Evolutionary conservation across 2,797 vertebrate species (phyloP).

Genomic region (Chelmon rostratus): DNA sequence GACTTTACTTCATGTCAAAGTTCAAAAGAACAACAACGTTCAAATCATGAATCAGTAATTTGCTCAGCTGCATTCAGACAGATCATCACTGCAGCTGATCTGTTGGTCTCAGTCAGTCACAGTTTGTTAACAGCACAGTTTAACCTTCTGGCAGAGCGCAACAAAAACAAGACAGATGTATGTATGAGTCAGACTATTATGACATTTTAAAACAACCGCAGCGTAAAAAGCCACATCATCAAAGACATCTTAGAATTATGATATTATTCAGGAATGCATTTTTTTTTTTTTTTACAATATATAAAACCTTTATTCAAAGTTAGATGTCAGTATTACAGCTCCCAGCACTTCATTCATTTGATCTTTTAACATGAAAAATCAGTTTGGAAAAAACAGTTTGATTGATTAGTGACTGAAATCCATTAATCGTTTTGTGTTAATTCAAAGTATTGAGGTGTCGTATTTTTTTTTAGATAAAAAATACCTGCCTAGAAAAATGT

Average conservation of each 20-base stretch:
- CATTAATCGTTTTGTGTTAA: neutral
- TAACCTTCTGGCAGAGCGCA: neutral
- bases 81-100: neutral
- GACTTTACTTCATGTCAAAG: neutral
- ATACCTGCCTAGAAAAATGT: neutral
- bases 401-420: neutral
- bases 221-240: neutral
- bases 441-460: neutral
- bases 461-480: neutral
- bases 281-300: neutral
- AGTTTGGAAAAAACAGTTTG: neutral
- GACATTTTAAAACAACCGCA: neutral
- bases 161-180: neutral
- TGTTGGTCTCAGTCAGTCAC: too few relatives aligned
- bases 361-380: neutral
- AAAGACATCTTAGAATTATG: neutral
- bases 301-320: constrained; percentile 22
- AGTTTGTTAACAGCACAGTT: neutral
- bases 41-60: neutral
- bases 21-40: neutral
- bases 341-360: neutral
- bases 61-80: neutral
- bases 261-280: constrained; percentile 7
- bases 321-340: constrained; percentile 8
- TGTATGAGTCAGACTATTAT: neutral